Conservation (phyloP, 2,888 invertebrate genomes). For the Adelognathus sp. region DNA sequence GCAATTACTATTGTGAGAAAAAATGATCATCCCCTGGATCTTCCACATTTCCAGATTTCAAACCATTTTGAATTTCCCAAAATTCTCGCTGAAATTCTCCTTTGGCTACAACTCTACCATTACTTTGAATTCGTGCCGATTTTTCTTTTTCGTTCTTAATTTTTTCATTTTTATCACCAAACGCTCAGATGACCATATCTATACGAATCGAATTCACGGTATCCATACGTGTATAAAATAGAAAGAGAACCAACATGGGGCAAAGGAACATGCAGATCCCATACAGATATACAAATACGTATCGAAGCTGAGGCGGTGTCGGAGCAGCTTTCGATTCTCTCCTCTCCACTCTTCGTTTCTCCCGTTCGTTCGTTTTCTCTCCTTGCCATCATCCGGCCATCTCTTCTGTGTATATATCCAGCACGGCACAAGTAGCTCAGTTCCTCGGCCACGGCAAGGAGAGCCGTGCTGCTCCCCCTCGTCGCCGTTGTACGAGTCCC, state of each 20-base stretch:
- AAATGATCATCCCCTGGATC: no score
- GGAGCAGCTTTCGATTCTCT: slow-evolving; percentile 29
- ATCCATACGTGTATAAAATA: no score
- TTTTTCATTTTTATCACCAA: no score
- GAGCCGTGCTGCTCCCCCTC: slow-evolving; percentile 49
- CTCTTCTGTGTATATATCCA: slow-evolving; percentile 26
- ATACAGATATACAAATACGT: neutral
- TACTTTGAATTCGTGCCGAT: no score
- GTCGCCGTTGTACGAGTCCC: slow-evolving; percentile 41
- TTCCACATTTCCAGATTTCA: no score
- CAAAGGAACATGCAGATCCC: neutral
- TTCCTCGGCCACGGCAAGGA: slow-evolving; percentile 53
- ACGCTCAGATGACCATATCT: no score
- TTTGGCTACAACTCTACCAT: no score
- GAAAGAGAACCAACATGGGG: neutral
- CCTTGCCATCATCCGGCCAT: slow-evolving; percentile 39
- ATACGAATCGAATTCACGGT: no score
- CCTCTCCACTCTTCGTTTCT: slow-evolving; percentile 42
- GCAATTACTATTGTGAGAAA: no score
- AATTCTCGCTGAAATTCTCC: no score
- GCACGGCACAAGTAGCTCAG: slow-evolving; percentile 33
- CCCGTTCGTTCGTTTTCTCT: slow-evolving; percentile 33
- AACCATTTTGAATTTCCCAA: no score
- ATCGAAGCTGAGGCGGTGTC: neutral
- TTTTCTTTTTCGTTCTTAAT: no score